Evolutionary conservation across 1,140 invertebrate species (phyloP).

Genomic region (Bilobella aurantiaca): DNA sequence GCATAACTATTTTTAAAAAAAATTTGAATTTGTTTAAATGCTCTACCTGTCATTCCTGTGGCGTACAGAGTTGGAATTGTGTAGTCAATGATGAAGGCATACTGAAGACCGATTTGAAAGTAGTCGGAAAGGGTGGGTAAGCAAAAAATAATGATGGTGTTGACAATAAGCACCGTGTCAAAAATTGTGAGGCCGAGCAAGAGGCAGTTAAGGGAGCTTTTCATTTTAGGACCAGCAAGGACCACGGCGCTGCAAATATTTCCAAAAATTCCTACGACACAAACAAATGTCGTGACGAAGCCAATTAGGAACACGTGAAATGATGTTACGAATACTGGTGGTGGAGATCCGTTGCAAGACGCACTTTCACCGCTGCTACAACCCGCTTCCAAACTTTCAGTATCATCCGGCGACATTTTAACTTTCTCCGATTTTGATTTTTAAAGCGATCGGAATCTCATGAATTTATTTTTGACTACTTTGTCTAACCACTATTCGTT

Average conservation of each 20-base stretch:
- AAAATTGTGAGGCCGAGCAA: slow-evolving; percentile 78
- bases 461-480: too few species aligned
- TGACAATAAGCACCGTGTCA: slow-evolving; percentile 75
- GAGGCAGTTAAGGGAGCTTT: slow-evolving; percentile 83
- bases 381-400: neutral
- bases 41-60: neutral
- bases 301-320: neutral
- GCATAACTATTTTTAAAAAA: neutral
- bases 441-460: too few species aligned
- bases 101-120: slow-evolving; percentile 41
- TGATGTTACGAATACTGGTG: neutral
- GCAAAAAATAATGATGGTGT: slow-evolving; percentile 74
- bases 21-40: neutral
- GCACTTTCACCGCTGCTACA: neutral
- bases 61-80: neutral
- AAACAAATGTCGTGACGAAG: slow-evolving; percentile 52
- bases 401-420: too few species aligned
- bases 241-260: slow-evolving; percentile 86
- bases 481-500: too few species aligned
- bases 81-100: neutral
- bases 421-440: too few species aligned
- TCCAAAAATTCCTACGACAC: slow-evolving; percentile 71
- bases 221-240: slow-evolving; percentile 78
- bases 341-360: neutral
- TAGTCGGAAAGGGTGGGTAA: slow-evolving; percentile 71